Base-by-base conservation (phyloP, 2,888 invertebrate species). In the Epinotia bilunana region DNA sequence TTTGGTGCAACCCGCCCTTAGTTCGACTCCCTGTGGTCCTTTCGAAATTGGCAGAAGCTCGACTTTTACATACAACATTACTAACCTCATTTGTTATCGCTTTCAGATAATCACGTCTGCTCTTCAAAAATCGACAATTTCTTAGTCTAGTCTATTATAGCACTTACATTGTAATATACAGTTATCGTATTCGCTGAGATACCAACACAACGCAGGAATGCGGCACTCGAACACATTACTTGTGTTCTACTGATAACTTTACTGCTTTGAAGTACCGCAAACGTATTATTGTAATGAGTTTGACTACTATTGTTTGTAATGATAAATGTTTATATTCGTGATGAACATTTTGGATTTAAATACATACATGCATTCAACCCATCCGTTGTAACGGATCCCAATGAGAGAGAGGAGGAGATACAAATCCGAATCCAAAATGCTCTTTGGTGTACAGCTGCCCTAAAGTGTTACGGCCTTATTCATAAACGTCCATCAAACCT, bases 81-180 rank as follows among this genome's bases (percentile, higher is more conserved):
- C 12, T 69, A 60, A 71, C 43, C 65, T 68, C 61, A 67, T 23
- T 33, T 53, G 49, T 71, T 65, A 70, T 62, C 62, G 12, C 16
- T 9, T 39, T 55, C 53, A 53, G 64, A 55, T 55, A 70, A 64
- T 74, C 60, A 49, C 3, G 46, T 71, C 53, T 71, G 72, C 61
- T 65, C 73, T 72, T 77, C 46, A 70, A 63, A 69, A 62, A 20
- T 43, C n/a, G 39, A 72, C 46, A 72, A 55, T 60, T 46, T 28
- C 23, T 23, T 57, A 69, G 23, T 18, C n/a, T n/a, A n/a, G n/a
- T n/a, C n/a, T n/a, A n/a, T n/a, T n/a, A n/a, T n/a, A n/a, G n/a
- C n/a, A n/a, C n/a, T n/a, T n/a, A 46, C 16, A 46, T 20, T 57
- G 16, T 58, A 69, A 28, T 67, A 65, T 18, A 65, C 49, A 16